These are phyloP conservation scores for Lucilia cuprina DNA, from an alignment of 1,140 invertebrate genomes.

Conservation along the genomic window DNA sequence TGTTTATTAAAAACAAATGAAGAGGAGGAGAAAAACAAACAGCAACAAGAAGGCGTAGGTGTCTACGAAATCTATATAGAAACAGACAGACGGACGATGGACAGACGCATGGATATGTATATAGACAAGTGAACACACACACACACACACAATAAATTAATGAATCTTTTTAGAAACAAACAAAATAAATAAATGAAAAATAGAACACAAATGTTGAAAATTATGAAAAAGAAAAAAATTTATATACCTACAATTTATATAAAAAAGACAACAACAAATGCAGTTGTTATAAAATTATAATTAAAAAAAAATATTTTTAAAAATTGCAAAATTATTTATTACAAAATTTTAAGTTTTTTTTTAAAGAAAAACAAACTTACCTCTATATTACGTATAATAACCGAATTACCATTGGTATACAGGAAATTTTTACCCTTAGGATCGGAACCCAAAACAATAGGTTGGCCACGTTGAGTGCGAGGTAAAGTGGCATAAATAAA, in stretches of 20 bases:
- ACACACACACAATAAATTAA: conserved; percentile 2
- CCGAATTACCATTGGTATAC: conserved; percentile 96
- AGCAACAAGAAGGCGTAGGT: background rate
- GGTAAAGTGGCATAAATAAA: conserved; percentile 92
- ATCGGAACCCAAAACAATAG: conserved; percentile 91
- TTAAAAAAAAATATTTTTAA: background rate
- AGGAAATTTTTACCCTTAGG: conserved; percentile 97
- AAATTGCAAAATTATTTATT: conserved; percentile 9
- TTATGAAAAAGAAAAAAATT: background rate
- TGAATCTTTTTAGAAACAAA: background rate
- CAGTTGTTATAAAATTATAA: background rate
- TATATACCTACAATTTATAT: background rate
- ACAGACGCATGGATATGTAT: too few relatives aligned
- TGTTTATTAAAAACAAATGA: background rate
- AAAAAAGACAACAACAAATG: background rate
- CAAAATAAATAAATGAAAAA: background rate
- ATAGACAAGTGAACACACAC: too few relatives aligned
- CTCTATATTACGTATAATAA: conserved; percentile 96
- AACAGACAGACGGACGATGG: background rate
- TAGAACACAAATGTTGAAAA: conserved; percentile 19
- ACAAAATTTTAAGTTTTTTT: background rate
- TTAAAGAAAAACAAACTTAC: conserved; percentile 66
- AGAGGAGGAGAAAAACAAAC: background rate
- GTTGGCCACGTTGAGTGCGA: conserved; percentile 88
- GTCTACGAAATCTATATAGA: conserved; percentile 4